Percentiles rank a stretch among this genome's conserved stretches.
These are phyloP conservation scores for Plumapathes pennacea DNA, from an alignment of 92 coral and sea anemone species.

Conservation along the genomic window DNA sequence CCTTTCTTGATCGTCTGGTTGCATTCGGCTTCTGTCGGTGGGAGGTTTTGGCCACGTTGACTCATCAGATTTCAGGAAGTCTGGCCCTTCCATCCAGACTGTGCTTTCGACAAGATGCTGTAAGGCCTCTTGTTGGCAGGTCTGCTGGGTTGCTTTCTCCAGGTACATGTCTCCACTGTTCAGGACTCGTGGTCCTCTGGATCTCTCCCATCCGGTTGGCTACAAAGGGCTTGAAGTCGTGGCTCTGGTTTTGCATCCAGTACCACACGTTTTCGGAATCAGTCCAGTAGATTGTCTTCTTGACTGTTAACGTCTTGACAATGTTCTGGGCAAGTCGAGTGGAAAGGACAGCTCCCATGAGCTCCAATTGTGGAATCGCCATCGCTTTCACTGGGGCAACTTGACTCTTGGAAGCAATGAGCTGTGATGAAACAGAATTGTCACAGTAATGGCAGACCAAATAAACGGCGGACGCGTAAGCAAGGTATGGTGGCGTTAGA, in stretches of 20 bases:
- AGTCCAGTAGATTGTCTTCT: slow-evolving; percentile 32
- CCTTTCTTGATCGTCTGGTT: slow-evolving; percentile 1
- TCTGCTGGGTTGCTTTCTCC: slow-evolving; percentile 32
- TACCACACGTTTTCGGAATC: slow-evolving; percentile 36
- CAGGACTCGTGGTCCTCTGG: slow-evolving; percentile 7
- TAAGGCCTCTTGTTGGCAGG: slow-evolving; percentile 19
- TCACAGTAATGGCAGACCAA: slow-evolving; percentile 15
- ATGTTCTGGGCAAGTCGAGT: slow-evolving; percentile 14
- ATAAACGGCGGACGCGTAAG: slow-evolving; percentile 24
- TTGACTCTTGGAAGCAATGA: slow-evolving; percentile 34
- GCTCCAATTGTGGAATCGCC: slow-evolving; percentile 34
- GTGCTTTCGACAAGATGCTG: neutral
- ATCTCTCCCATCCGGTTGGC: slow-evolving; percentile 37
- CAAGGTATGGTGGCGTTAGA: slow-evolving; percentile 32
- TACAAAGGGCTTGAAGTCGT: slow-evolving; percentile 37
- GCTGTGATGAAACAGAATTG: slow-evolving; percentile 11
- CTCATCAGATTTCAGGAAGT: slow-evolving; percentile 7
- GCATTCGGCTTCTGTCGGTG: neutral
- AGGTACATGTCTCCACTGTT: slow-evolving; percentile 43
- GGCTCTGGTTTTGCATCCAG: slow-evolving; percentile 47
- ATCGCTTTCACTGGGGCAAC: slow-evolving; percentile 39
- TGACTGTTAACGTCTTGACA: slow-evolving; percentile 12
- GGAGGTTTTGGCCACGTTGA: slow-evolving; percentile 10
- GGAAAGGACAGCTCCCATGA: slow-evolving; percentile 35
- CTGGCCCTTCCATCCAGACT: slow-evolving; percentile 23